Conservation (phyloP, 2,888 invertebrate genomes). For the Eubasilissa splendida region DNA sequence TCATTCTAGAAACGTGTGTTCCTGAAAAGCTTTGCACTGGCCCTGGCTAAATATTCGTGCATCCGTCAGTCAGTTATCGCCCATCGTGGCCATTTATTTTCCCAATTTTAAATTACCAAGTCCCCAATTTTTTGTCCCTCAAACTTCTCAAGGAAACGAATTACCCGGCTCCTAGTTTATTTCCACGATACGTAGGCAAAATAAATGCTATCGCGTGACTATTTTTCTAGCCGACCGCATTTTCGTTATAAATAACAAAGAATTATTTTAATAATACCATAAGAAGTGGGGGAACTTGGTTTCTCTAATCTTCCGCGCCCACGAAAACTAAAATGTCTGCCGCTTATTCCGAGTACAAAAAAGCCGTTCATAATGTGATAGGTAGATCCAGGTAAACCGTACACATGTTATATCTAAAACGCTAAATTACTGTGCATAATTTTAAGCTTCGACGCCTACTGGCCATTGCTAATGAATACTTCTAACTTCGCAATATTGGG, state of each 20-base stretch:
- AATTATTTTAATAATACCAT: conserved; percentile 56
- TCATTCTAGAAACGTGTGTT: background rate
- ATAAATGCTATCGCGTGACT: conserved; percentile 53
- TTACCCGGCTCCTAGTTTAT: conserved; percentile 33
- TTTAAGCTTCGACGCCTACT: no score
- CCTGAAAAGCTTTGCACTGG: background rate
- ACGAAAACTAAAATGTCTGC: conserved; percentile 30
- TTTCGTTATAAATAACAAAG: conserved; percentile 55
- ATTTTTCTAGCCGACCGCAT: conserved; percentile 50
- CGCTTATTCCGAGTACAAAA: background rate
- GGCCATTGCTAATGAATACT: no score
- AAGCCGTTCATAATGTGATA: no score
- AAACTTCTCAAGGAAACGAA: conserved; percentile 43
- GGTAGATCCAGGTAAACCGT: no score
- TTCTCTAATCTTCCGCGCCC: conserved; percentile 37
- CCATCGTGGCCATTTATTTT: conserved; percentile 12
- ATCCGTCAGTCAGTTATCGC: conserved; percentile 3
- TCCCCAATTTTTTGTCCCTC: conserved; percentile 30
- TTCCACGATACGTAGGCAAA: conserved; percentile 48
- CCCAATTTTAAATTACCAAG: conserved; percentile 31
- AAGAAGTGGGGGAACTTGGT: conserved; percentile 21
- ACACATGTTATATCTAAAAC: no score
- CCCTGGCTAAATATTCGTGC: conserved; percentile 5
- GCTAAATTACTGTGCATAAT: no score
- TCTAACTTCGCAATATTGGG: no score